phyloP scores from a whole-genome alignment of 64 coral and sea anemone species.

The Orbicella faveolata region DNA sequence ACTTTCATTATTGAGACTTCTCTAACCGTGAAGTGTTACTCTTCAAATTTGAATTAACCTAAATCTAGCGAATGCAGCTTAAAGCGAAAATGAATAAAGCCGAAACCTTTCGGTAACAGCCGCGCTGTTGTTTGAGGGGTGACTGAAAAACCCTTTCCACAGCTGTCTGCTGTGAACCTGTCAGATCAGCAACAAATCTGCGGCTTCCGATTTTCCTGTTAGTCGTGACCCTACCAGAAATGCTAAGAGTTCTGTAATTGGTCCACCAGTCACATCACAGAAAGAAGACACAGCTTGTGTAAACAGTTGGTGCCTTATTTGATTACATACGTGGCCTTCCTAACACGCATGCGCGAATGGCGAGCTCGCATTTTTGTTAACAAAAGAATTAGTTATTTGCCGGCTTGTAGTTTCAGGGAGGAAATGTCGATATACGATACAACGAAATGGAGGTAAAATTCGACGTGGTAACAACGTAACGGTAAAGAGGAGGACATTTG shows the following conservation, averaged over 20 bases:
- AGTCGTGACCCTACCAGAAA: constrained; percentile 40
- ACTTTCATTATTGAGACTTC: neutral
- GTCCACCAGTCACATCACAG: constrained; percentile 21
- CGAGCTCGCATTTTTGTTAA: constrained; percentile 58
- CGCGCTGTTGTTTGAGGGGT: neutral
- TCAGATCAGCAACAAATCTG: neutral
- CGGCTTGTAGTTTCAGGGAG: constrained; percentile 22
- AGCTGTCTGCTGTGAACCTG: neutral
- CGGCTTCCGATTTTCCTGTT: neutral
- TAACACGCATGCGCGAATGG: constrained; percentile 53
- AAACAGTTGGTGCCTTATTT: constrained; percentile 56
- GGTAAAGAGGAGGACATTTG: neutral
- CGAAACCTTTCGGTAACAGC: neutral
- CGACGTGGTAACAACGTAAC: constrained; percentile 45
- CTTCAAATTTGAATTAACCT: neutral
- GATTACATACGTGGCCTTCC: constrained; percentile 84
- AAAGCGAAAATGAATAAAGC: neutral
- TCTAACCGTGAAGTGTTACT: neutral
- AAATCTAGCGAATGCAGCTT: neutral
- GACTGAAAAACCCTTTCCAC: neutral
- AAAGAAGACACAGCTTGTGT: neutral
- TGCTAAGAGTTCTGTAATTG: constrained; percentile 1
- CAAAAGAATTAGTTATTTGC: constrained; percentile 94
- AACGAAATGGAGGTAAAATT: constrained; percentile 53
- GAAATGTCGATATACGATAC: constrained; percentile 43